Evolutionary conservation across 1,140 invertebrate species (phyloP), one percentile per base, ranked within the genome.

Genomic region (Drosophila punjabiensis): DNA sequence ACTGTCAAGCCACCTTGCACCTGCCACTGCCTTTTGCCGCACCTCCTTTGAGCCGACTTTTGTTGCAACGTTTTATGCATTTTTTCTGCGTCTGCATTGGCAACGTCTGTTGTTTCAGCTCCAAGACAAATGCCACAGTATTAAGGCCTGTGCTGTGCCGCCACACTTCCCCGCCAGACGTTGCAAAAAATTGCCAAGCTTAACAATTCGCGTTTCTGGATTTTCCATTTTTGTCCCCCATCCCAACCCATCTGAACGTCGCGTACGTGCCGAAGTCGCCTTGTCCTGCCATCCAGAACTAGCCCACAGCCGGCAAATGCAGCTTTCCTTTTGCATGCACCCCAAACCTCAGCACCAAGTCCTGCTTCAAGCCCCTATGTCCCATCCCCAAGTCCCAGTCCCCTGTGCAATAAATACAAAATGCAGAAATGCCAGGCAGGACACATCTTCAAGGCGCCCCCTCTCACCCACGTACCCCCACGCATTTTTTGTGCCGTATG

Each of bases 51-150:
- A 39, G 37, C 59, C 59, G 64, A 88, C 47, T 87, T 88, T 88
- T 89, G 86, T 89, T 90, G 85, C 86, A 90, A 85, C 86, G 86
- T 89, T 89, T 90, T 90, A 86, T 90, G 86, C 86, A 89, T 90
- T 89, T 89, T 89, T 89, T 89, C 79, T 76, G 78, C 85, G 85
- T 88, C 85, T 88, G 81, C 79, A 60, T 58, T 63, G 81, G 33
- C 65, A 82, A 85, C 85, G 85, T 89, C 85, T 88, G 85, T 88
- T 88, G 85, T 88, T 88, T 89, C 85, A 89, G 85, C 66, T 88
- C 66, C 78, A 89, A 89, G 85, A 89, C 79, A 89, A 89, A 90
- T 89, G 85, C 85, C 81, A 89, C 68, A 89, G 86, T 89, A 89
- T 89, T 89, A 89, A 89, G 85, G 64, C 55, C 83, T 69, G 52